These are phyloP conservation scores for Fabriciana adippe DNA, from an alignment of 2,888 invertebrate species.

Conservation along the genomic window DNA sequence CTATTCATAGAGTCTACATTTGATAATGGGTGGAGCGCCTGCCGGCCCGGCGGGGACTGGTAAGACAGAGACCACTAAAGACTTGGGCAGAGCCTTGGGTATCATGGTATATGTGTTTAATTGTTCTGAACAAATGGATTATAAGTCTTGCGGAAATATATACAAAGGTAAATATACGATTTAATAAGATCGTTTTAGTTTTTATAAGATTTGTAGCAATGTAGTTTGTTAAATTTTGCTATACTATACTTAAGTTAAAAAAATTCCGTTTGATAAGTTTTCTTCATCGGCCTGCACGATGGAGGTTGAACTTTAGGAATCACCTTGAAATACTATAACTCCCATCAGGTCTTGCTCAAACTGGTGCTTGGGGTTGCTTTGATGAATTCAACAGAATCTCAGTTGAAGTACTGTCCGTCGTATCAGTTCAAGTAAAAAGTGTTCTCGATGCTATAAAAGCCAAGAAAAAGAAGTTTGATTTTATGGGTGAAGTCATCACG, in stretches of 20 bases:
- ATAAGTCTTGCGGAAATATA: constrained; percentile 96
- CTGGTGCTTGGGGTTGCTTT: constrained; percentile 98
- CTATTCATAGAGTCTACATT: constrained; percentile 87
- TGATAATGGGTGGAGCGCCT: constrained; percentile 98
- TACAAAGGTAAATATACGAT: constrained; percentile 92
- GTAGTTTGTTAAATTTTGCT: too few species aligned
- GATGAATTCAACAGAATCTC: constrained; percentile 98
- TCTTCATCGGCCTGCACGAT: too few species aligned
- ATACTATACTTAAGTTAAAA: too few species aligned
- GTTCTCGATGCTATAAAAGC: constrained; percentile 93
- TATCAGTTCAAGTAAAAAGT: constrained; percentile 95
- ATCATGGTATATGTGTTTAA: constrained; percentile 99
- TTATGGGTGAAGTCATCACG: constrained; percentile 91
- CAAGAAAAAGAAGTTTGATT: constrained; percentile 90
- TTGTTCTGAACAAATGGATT: constrained; percentile 98
- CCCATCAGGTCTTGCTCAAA: constrained; percentile 89
- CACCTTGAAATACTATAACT: not conserved
- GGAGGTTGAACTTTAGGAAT: too few species aligned
- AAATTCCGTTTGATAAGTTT: too few species aligned
- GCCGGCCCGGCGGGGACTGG: constrained; percentile 98
- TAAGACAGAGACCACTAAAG: constrained; percentile 98
- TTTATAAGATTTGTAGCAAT: too few species aligned
- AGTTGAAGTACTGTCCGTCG: constrained; percentile 96
- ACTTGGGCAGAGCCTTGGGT: constrained; percentile 95
- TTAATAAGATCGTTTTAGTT: too few species aligned